Percentiles rank a stretch among this genome's conserved stretches.
These are phyloP conservation scores for Ia io DNA, from an alignment of 2,113 vertebrate species.

Conservation along the genomic window DNA sequence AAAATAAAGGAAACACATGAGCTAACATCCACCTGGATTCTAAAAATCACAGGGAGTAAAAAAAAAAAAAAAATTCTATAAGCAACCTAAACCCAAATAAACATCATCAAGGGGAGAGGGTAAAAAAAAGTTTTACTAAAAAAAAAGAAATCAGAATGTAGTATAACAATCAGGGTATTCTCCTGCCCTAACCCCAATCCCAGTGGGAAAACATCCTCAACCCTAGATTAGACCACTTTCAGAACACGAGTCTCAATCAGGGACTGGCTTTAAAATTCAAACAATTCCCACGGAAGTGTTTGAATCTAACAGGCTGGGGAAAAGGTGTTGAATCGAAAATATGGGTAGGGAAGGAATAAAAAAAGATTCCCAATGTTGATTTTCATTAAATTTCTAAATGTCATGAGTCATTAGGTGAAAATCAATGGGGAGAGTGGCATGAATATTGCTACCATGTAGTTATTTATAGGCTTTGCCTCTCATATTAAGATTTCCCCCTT, in stretches of 20 bases:
- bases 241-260: slow-evolving; percentile 3
- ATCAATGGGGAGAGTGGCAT: not conserved
- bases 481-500: slow-evolving; percentile 9
- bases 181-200: not conserved
- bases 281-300: slow-evolving; percentile 37
- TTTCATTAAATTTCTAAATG: slow-evolving; percentile 61
- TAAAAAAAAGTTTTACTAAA: not conserved
- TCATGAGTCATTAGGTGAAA: slow-evolving; percentile 37
- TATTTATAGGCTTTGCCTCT: slow-evolving; percentile 57
- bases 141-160: not conserved
- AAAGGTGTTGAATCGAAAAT: not conserved
- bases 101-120: not conserved
- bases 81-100: slow-evolving; percentile 27
- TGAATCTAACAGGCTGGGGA: slow-evolving; percentile 21
- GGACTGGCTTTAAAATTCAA: not conserved
- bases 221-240: not conserved
- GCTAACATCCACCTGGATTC: slow-evolving; percentile 27
- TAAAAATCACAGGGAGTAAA: not conserved
- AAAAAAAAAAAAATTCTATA: not conserved
- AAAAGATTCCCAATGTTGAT: not conserved
- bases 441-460: slow-evolving; percentile 36
- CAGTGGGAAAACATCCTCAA: not conserved
- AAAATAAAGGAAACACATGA: not conserved
- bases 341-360: not conserved
- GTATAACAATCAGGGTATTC: not conserved